Evolutionary conservation across 2,113 vertebrate genomes (phyloP), one percentile per base, ranked within the genome.

Genomic region (Anoplopoma fimbria): DNA sequence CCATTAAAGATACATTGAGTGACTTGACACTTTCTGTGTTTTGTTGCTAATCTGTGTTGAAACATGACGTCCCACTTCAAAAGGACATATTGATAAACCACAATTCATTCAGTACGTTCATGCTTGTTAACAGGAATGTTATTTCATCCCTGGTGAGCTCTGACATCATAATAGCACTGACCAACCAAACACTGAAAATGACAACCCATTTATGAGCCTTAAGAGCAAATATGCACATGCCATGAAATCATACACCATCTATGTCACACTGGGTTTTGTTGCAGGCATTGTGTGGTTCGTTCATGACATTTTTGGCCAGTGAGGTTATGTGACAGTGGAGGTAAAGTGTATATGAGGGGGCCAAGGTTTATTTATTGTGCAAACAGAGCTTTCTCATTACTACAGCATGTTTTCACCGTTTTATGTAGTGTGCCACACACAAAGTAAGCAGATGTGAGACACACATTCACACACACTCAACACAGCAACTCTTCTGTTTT

Each of bases 311-410:
- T 83, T 75, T 89, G 57, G 10, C 31, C 36, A 23, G 51, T 86
- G 84, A 75, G 77, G 77, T 82, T 6, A 73, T 85, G 69, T 69
- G 68, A 73, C 71, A 45, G 51, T 0, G 7, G 64, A 36, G 9
- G 38, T 76, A 13, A 68, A 58, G 76, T 55, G 61, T 62, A 38
- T 82, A 9, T 49, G 61, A 40, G 55, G 12, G 29, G 47, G 49
- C 76, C 36, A 68, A 47, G 64, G 83, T 73, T 82, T 91, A 57
- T 88, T 90, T 87, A 25, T 79, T 61, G 49, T 80, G 70, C 82
- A 88, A 86, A 86, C 77, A 85, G 27, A 80, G 47, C 53, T 27
- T 78, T 36, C 19, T 70, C 47, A 86, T 79, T 69, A 81, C 69
- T 63, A 21, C 65, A 63, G 27, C 19, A 60, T 72, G 79, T 58